Conservation (phyloP, 2,113 vertebrate genomes). For the Ondatra zibethicus region DNA sequence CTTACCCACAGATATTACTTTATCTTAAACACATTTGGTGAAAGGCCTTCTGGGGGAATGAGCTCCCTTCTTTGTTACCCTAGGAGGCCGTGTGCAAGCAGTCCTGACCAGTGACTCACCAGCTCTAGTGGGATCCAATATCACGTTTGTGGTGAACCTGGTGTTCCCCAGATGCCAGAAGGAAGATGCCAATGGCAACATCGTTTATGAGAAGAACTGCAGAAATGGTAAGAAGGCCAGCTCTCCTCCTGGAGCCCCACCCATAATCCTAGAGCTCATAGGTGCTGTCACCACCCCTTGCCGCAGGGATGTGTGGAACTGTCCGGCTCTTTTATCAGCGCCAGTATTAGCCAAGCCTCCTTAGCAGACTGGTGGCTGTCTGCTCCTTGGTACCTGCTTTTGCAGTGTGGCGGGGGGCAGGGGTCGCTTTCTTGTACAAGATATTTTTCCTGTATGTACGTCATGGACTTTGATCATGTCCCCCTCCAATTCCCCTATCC, state of each 20-base stretch:
- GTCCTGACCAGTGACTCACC: constrained; percentile 93
- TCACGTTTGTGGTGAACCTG: constrained; percentile 92
- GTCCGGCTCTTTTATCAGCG: not conserved
- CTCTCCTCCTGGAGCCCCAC: not conserved
- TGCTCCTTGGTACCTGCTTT: not conserved
- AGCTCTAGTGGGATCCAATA: constrained; percentile 91
- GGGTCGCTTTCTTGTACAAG: too few species aligned
- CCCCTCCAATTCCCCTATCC: not conserved
- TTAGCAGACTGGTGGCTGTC: not conserved
- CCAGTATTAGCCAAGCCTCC: not conserved
- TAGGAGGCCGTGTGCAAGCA: constrained; percentile 88
- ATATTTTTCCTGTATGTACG: not conserved
- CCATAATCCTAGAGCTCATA: not conserved
- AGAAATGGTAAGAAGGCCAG: constrained; percentile 85
- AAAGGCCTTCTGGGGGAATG: not conserved
- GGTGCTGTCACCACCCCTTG: rapidly evolving
- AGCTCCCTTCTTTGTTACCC: constrained; percentile 22
- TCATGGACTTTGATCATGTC: not conserved
- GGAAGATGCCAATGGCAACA: constrained; percentile 89
- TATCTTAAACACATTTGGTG: not conserved
- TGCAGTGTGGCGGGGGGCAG: too few species aligned
- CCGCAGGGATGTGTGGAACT: not conserved
- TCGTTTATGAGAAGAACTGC: constrained; percentile 91
- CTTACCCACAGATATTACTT: not conserved
- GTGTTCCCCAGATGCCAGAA: constrained; percentile 93